Base-by-base conservation (phyloP, 2,113 vertebrate species). In the Procapra przewalskii region DNA sequence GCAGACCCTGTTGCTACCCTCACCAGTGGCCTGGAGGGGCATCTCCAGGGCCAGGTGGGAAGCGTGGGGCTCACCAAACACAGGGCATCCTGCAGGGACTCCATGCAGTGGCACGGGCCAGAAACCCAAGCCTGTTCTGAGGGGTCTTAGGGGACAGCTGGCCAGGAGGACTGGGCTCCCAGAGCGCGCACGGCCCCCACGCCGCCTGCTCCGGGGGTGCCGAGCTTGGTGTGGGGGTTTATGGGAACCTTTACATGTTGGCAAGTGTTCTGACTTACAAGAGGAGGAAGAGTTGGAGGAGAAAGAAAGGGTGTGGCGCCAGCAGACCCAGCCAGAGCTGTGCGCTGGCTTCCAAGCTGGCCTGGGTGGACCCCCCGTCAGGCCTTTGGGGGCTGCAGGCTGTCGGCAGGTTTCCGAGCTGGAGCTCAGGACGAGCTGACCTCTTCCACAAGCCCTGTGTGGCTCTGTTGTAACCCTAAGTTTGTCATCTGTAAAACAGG, bases 401-500 rank as follows among this genome's bases (percentile, higher is more conserved):
- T 43, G 71, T 23, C 3, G 7, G 21, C 92, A 48, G 62, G 64
- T 23, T 67, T 94, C 77, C 21, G 40, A 86, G 52, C 25, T 83
- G 60, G 19, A 17, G 13, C 40, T 92, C 21, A 11, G 33, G n/a
- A 43, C 4, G 1, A 17, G 55, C n/a, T 81, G 21, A 52, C 15
- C 67, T 50, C 94, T 85, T 50, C 33, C 5, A 7, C 64, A 55
- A 82, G 59, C 64, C 81, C 25, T 59, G 19, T 16, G 52, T 43
- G 50, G 23, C 59, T n/a, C 88, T 59, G 54, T 48, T 40, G 88
- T 92, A 59, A 92, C 88, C 75, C 85, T 91, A 45, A 83, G 89
- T 93, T 83, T 94, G 89, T 92, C 52, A 71, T 94, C 84, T 88
- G 33, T 95, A 50, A 77, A 95, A 36, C 52, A 96, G 85, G 59